Evolutionary conservation across 2,113 vertebrate genomes (phyloP), one percentile per base, ranked within the genome.

Genomic region (Chloropsis cyanopogon): DNA sequence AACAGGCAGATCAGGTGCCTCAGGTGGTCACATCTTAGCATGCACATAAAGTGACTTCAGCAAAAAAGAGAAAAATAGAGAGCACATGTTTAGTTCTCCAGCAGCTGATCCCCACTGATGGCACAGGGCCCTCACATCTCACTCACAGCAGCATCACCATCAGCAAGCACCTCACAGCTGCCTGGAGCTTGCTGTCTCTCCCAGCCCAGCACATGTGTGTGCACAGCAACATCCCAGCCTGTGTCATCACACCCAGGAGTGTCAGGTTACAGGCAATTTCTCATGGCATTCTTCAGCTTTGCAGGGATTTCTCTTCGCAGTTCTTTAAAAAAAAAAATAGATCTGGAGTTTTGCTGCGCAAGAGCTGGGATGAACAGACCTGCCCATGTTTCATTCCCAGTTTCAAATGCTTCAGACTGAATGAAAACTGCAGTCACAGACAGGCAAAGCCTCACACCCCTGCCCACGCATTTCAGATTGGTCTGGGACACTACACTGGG

Each of bases 181-280:
- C 44, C 66, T 72, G 49, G 41, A 82, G 61, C 22, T 41, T 25
- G 3, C 20, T 39, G 12, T 60, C 26, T 24, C 14, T 82, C 57
- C 26, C 37, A 39, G 1, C 0, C 15, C 78, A 87, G 41, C 37
- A 44, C 0, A 0, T 4, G 49, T 7, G 2, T 39, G 47, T 35
- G 49, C 57, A 56, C 63, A 76, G 26, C 68, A 26, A 50, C 7
- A 44, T 56, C 63, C 29, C 57, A 83, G 49, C 35, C 60, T 26
- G 11, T 41, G 46, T 13, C 73, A 75, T 18, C 85, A 91, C n/a
- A 35, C 33, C 10, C n/a, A 9, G 46, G 33, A 35, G 42, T 31
- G 39, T 10, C 53, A 47, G 66, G 35, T 69, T 63, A 72, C 14
- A 33, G 33, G 41, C 11, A 49, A 29, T 60, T 90, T 52, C 68